Evolutionary conservation across 2,113 vertebrate species (phyloP).

Genomic region (Elgaria multicarinata): DNA sequence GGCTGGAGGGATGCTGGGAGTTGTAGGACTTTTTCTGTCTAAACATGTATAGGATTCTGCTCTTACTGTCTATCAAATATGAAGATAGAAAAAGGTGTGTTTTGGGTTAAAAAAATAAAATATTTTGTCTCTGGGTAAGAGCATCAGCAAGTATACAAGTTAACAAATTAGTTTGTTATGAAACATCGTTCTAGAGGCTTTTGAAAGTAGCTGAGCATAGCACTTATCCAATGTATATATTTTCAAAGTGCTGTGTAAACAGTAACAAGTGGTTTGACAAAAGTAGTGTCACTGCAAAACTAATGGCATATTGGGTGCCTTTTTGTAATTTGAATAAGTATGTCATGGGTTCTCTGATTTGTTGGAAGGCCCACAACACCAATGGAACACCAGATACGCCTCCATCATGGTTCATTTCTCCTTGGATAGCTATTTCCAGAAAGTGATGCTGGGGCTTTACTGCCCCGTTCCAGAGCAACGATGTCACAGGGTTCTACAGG

Average conservation of each 20-base stretch:
- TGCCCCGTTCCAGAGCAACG: too few relatives aligned
- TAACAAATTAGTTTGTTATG: constrained; percentile 14
- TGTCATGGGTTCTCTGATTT: neutral
- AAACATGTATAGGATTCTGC: rapidly evolving
- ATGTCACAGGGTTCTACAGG: too few relatives aligned
- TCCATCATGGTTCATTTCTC: neutral
- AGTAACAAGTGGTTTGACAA: neutral
- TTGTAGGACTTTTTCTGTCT: too few relatives aligned
- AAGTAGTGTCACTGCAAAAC: constrained; percentile 5
- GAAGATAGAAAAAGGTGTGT: neutral
- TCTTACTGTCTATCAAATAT: neutral
- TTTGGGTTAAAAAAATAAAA: neutral
- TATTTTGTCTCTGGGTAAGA: neutral
- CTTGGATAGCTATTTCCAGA: too few relatives aligned
- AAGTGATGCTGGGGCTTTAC: too few relatives aligned
- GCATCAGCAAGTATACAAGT: neutral
- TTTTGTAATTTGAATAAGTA: constrained; percentile 12
- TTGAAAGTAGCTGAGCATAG: constrained; percentile 30
- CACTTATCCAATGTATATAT: neutral
- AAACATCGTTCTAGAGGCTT: constrained; percentile 14
- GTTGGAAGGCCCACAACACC: neutral
- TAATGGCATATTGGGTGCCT: neutral
- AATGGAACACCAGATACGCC: neutral
- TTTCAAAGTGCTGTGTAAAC: constrained; percentile 29
- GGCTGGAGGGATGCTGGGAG: too few relatives aligned